Percentiles rank a stretch among this genome's conserved stretches.
These are phyloP conservation scores for Augiades crinisus DNA, from an alignment of 2,888 invertebrate genomes.

Conservation along the genomic window DNA sequence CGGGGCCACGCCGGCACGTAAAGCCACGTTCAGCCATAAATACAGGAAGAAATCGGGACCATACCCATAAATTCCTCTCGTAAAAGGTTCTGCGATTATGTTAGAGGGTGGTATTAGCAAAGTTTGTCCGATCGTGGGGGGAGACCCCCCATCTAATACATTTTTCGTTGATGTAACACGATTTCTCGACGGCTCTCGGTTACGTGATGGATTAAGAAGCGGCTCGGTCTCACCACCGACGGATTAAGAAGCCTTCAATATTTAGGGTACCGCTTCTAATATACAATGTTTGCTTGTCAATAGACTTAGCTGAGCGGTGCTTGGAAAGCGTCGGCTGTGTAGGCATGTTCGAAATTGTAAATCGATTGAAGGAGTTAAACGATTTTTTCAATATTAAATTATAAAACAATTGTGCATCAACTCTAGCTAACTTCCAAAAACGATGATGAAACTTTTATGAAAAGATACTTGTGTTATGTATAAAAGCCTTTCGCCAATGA, in stretches of 20 bases:
- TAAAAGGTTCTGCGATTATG: conserved; percentile 81
- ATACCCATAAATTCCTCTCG: conserved; percentile 81
- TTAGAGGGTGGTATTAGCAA: conserved; percentile 81
- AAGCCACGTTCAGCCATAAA: conserved; percentile 74
- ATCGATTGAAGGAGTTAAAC: too few relatives aligned
- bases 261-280: conserved; percentile 72
- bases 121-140: conserved; percentile 78
- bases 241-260: conserved; percentile 75
- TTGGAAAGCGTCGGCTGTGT: conserved; percentile 29
- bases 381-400: too few relatives aligned
- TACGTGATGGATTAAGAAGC: conserved; percentile 82
- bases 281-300: conserved; percentile 73
- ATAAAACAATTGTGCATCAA: too few relatives aligned
- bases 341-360: too few relatives aligned
- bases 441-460: too few relatives aligned
- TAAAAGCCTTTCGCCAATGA: too few relatives aligned
- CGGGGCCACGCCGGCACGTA: conserved; percentile 68
- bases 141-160: conserved; percentile 74
- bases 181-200: conserved; percentile 80
- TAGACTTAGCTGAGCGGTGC: conserved; percentile 65
- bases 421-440: too few relatives aligned
- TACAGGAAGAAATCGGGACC: conserved; percentile 79
- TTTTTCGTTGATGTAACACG: conserved; percentile 83
- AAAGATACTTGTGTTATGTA: too few relatives aligned
- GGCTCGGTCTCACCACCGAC: conserved; percentile 68